phyloP scores from a whole-genome alignment of 2,888 invertebrate species.

The Panzeria rudis region DNA sequence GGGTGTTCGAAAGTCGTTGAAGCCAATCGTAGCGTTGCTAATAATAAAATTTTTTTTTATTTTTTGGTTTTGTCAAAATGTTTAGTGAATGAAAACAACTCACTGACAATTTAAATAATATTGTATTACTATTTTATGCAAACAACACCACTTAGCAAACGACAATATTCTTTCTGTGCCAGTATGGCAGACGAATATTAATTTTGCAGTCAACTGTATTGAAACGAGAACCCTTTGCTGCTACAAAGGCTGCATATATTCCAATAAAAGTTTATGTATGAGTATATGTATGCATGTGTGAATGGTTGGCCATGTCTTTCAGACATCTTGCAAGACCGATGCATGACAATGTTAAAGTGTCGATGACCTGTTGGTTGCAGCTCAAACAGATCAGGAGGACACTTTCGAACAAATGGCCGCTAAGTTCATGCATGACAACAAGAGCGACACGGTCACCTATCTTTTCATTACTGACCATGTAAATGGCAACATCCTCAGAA shows the following conservation, averaged over 20 bases:
- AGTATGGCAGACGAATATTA: conserved; percentile 47
- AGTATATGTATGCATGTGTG: no score
- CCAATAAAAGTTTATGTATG: not conserved
- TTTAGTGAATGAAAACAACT: conserved; percentile 68
- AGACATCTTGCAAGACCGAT: no score
- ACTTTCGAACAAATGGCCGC: no score
- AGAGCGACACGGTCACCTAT: no score
- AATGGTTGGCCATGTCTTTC: no score
- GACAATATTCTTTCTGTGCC: conserved; percentile 65
- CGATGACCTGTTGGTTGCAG: no score
- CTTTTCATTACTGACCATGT: no score
- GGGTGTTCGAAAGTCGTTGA: conserved; percentile 5
- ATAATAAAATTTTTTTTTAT: not conserved
- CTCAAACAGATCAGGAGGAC: no score
- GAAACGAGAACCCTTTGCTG: conserved; percentile 1
- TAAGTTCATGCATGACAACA: no score
- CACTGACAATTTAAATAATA: conserved; percentile 76
- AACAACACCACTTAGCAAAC: conserved; percentile 74
- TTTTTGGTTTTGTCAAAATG: conserved; percentile 46
- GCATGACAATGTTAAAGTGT: no score
- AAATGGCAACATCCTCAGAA: no score
- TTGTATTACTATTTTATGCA: conserved; percentile 75
- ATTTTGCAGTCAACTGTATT: conserved; percentile 28
- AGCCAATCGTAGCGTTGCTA: not conserved
- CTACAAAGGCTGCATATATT: conserved; percentile 18